Base-by-base conservation (phyloP, 2,888 invertebrate species). In the Epicampocera succincta region DNA sequence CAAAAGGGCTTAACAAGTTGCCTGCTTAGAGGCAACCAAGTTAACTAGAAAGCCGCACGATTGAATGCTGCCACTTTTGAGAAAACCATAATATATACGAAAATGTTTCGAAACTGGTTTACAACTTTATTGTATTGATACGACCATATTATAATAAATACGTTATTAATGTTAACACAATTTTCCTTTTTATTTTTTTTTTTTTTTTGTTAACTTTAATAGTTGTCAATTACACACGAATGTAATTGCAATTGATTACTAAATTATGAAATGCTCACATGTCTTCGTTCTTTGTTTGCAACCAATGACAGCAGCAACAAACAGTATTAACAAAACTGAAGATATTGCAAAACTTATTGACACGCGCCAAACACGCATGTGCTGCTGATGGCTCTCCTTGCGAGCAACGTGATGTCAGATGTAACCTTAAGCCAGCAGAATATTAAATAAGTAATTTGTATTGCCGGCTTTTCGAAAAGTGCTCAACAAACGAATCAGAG, bases 251-350 rank as follows among this genome's bases (percentile, higher is more conserved):
- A 65, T 54, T 54, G 54, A 65, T 63, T 73, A 46, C 63, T 40
- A 46, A 81, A 69, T 81, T 77, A 81, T 69, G 65, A 81, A 73
- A 81, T 77, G 38, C 60, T 77, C 81, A 81, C 73, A 81, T 81
- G 81, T 77, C 65, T 50, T 44, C 13, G 17, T 56, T 33, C 54
- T 50, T 29, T 13, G 46, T 46, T 73, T 38, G 12, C n/a, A 52
- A 38, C 13, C 19, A 52, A 50, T 11, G n/a, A 56, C 48, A 63
- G 25, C 5, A 25, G 48, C n/a, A 42, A 21, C 9, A 58, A 42
- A 21, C 9, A 58, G 5, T 48, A 56, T 38, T 13, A 33, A 40
- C 9, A 29, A 42, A 63, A 50, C n/a, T 25, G 44, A 56, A 48
- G 40, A 50, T 2, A 50, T 48, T 71, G 25, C 40, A 50, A 76